These are phyloP conservation scores for Mixornis gularis DNA, from an alignment of 2,113 vertebrate genomes.

Conservation along the genomic window DNA sequence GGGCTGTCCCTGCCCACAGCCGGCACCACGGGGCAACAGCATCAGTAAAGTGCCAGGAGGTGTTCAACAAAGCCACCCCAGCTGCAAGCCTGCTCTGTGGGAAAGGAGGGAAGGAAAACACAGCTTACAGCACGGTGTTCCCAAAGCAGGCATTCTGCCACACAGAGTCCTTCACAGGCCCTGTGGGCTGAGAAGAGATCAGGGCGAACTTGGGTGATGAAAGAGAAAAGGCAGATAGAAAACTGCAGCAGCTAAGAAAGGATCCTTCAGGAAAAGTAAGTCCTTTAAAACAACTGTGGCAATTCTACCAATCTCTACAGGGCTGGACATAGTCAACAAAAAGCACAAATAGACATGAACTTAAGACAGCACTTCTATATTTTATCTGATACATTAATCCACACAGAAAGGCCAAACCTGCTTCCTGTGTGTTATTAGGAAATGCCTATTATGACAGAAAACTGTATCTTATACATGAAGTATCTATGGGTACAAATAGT, in stretches of 20 bases:
- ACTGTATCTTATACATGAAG: neutral
- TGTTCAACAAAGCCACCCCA: neutral
- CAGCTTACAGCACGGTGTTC: fast-evolving
- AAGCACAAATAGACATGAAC: neutral
- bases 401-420: neutral
- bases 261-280: neutral
- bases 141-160: neutral
- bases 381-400: neutral
- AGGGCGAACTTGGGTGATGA: neutral
- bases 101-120: neutral
- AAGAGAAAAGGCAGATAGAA: neutral
- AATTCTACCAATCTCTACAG: neutral
- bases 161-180: neutral
- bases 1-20: neutral
- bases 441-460: neutral
- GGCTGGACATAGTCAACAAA: neutral
- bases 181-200: neutral
- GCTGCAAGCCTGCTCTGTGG: neutral
- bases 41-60: neutral
- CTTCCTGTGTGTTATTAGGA: neutral
- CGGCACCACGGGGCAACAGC: neutral
- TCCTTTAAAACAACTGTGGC: neutral
- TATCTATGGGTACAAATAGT: fast-evolving
- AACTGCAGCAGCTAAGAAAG: neutral
- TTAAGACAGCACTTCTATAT: neutral